Evolutionary conservation across 2,888 invertebrate genomes (phyloP), one percentile per base, ranked within the genome.

Genomic region (Microctonus brassicae): DNA sequence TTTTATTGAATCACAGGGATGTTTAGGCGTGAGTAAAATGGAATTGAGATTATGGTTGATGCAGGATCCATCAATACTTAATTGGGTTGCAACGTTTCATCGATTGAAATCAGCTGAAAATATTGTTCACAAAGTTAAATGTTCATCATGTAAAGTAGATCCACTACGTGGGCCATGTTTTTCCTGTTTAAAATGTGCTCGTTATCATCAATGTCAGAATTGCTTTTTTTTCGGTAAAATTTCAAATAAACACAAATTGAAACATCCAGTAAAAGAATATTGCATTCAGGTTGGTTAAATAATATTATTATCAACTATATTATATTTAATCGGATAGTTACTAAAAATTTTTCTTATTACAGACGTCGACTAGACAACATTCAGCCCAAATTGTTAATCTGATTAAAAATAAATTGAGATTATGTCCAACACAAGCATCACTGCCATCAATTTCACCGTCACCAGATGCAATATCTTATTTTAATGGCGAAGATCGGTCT

Each of bases 31-130:
- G 55, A 90, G 90, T 55, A 91, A 93, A 79, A 90, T 91, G 63
- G 88, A 89, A 13, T 94, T 94, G 76, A 90, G 93, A 9, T 87
- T 89, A 73, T 96, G 95, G 95, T 89, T 94, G 60, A 88, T 90
- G 79, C 88, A 89, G 29, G 91, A 91, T 74, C 91, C 92, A 10
- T 91, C 91, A 77, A 88, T 92, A 42, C 84, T 93, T 11, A 89
- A 91, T 9, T 93, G 93, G 93, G 88, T 93, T 77, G 91, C 92
- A 22, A 91, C 92, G 29, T 87, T 93, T 72, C 90, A 91, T 81
- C 88, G 93, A 74, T 86, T 93, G 61, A 90, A 90, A 79, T 87
- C 89, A 58, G 90, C 92, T 24, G 92, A 93, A 87, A 85, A 88
- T 79, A 90, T 90, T 76, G 79, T 89, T 64, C 93, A 93, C 82